A percentile compares a stretch with the other conserved stretches of the same genome.
Conservation (phyloP, 2,888 invertebrate species). For the Galerucella nymphaeae region DNA sequence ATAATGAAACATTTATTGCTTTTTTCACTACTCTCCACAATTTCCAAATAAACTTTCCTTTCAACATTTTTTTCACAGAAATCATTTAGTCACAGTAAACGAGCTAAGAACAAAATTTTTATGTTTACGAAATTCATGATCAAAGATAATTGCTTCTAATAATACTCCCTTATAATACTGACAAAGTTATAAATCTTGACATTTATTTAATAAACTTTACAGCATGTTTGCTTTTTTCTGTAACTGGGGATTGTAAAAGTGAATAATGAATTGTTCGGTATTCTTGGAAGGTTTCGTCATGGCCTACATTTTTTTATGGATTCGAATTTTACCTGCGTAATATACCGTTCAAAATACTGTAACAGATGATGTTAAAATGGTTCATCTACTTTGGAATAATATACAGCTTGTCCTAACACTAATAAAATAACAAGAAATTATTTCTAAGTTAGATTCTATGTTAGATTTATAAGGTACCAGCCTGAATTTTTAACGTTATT, state of each 20-base stretch:
- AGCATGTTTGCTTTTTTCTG: conserved; percentile 39
- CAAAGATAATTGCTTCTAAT: conserved; percentile 26
- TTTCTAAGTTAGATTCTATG: not conserved
- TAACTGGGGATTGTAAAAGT: conserved; percentile 45
- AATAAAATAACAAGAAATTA: not conserved
- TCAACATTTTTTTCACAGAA: not conserved
- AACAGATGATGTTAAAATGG: conserved; percentile 41
- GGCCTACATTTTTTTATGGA: conserved; percentile 54
- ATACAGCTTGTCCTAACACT: conserved; percentile 11
- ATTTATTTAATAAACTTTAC: conserved; percentile 43
- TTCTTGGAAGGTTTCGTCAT: conserved; percentile 52
- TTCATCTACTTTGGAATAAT: conserved; percentile 7
- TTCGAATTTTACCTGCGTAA: conserved; percentile 41
- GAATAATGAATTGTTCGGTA: conserved; percentile 49
- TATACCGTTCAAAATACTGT: conserved; percentile 39
- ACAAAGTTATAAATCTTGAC: conserved; percentile 37
- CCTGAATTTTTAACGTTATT: too few species aligned
- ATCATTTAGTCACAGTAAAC: conserved; percentile 14
- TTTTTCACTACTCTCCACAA: not conserved
- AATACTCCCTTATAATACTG: conserved; percentile 30
- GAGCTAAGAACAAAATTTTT: conserved; percentile 27
- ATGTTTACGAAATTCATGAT: conserved; percentile 29
- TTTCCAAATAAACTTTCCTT: not conserved
- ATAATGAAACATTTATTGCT: too few species aligned
- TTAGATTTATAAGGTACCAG: too few species aligned